Conservation (phyloP, 2,888 invertebrate genomes). For the Caenorhabditis sp. region DNA sequence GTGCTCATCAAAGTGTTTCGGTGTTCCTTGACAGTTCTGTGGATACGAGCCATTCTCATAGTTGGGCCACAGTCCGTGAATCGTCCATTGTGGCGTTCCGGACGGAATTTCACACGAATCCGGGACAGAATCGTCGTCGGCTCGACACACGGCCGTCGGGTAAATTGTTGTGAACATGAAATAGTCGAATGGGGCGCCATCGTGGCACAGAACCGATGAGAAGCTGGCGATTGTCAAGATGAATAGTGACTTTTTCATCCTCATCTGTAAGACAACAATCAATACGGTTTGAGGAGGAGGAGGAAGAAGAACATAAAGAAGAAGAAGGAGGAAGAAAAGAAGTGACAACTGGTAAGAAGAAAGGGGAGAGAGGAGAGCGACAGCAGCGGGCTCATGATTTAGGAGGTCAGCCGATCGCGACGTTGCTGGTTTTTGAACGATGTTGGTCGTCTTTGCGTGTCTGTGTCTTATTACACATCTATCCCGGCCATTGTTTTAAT, state of each 20-base stretch:
- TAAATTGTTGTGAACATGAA: conserved; percentile 66
- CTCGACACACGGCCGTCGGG: conserved; percentile 65
- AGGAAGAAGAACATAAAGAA: no score
- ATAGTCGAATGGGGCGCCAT: conserved; percentile 59
- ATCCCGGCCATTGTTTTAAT: no score
- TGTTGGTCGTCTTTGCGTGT: background rate
- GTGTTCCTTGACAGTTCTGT: conserved; percentile 60
- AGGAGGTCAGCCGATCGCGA: no score
- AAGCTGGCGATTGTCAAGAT: no score
- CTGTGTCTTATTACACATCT: background rate
- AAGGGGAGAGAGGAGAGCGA: background rate
- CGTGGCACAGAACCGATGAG: background rate
- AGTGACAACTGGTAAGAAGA: no score
- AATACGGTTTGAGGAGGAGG: no score
- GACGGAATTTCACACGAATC: conserved; percentile 67
- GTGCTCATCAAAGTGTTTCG: conserved; percentile 56
- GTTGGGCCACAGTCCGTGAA: conserved; percentile 71
- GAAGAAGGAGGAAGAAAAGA: background rate
- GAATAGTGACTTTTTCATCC: no score
- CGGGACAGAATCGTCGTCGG: conserved; percentile 62
- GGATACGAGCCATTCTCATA: conserved; percentile 62
- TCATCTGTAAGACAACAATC: no score
- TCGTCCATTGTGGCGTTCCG: conserved; percentile 58
- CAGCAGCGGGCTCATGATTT: background rate
- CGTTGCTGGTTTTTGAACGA: background rate